These are phyloP conservation scores for Argyresthia goedartella DNA, from an alignment of 2,888 invertebrate genomes.

Conservation along the genomic window DNA sequence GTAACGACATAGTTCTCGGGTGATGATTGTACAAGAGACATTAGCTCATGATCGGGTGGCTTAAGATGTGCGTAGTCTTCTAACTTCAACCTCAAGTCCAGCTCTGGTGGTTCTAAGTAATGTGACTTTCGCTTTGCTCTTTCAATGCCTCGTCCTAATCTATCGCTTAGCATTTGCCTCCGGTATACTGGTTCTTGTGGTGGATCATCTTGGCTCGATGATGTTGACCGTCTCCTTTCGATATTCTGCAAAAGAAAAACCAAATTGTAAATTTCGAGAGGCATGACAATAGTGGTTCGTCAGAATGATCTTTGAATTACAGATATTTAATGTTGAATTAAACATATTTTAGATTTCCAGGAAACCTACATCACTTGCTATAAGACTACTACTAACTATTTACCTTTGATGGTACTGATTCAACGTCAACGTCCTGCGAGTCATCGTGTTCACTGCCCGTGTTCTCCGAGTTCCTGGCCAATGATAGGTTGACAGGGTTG, in stretches of 20 bases:
- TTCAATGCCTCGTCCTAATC: slow-evolving; percentile 72
- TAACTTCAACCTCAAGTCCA: slow-evolving; percentile 75
- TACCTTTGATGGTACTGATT: slow-evolving; percentile 67
- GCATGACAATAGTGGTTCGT: too few species aligned
- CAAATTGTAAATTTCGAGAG: not conserved
- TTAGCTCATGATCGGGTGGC: slow-evolving; percentile 78
- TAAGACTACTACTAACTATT: slow-evolving; percentile 3
- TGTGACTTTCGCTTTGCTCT: slow-evolving; percentile 74
- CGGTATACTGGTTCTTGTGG: slow-evolving; percentile 69
- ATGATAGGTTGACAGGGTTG: slow-evolving; percentile 85
- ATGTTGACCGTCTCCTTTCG: slow-evolving; percentile 57
- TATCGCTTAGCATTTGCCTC: slow-evolving; percentile 72
- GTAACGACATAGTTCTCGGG: slow-evolving; percentile 90
- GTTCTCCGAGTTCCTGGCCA: slow-evolving; percentile 69
- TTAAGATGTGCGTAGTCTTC: slow-evolving; percentile 77
- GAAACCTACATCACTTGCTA: not conserved
- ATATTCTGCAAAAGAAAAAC: slow-evolving; percentile 31
- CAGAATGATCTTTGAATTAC: too few species aligned
- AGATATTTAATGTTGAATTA: too few species aligned
- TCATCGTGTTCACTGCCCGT: slow-evolving; percentile 71
- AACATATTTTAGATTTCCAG: not conserved
- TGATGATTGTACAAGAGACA: slow-evolving; percentile 77
- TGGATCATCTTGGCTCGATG: slow-evolving; percentile 63
- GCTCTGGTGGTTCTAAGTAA: slow-evolving; percentile 77
- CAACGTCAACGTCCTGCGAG: slow-evolving; percentile 65